Evolutionary conservation across 2,113 vertebrate species (phyloP).

Genomic region (Globicephala melas): DNA sequence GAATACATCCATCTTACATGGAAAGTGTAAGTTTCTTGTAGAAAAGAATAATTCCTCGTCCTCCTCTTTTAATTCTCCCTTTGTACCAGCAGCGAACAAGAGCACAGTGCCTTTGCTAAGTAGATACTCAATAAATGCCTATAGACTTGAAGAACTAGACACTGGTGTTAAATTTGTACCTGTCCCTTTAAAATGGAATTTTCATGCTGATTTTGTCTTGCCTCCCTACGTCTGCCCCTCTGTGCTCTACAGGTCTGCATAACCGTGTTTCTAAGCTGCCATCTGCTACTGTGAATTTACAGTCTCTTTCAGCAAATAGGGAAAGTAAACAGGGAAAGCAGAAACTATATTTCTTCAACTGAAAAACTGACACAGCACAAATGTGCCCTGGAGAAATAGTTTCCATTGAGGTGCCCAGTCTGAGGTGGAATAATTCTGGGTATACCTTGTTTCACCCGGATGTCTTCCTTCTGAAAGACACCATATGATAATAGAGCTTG

Average conservation of each 20-base stretch:
- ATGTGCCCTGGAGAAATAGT: slow-evolving; percentile 28
- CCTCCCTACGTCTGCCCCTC: slow-evolving; percentile 19
- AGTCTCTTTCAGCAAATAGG: slow-evolving; percentile 63
- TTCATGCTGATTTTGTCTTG: not conserved
- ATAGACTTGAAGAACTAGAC: not conserved
- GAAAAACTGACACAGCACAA: slow-evolving; percentile 53
- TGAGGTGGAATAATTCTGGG: not conserved
- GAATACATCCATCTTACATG: not conserved
- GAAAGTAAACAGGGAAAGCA: slow-evolving; percentile 38
- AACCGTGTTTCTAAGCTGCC: slow-evolving; percentile 52
- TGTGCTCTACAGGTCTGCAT: slow-evolving; percentile 49
- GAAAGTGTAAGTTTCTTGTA: not conserved
- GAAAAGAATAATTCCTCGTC: not conserved
- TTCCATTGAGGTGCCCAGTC: not conserved
- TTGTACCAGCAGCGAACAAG: not conserved
- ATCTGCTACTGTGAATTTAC: slow-evolving; percentile 71
- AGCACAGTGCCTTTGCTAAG: not conserved
- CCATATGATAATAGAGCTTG: not conserved
- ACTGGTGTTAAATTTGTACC: not conserved
- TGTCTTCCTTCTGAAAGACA: not conserved
- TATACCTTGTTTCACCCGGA: not conserved
- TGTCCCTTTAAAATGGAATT: slow-evolving; percentile 40
- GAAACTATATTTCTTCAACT: slow-evolving; percentile 42
- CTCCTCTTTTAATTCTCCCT: not conserved
- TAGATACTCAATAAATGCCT: not conserved